phyloP scores from a whole-genome alignment of 2,888 invertebrate species.

The Heliconius ethilla region DNA sequence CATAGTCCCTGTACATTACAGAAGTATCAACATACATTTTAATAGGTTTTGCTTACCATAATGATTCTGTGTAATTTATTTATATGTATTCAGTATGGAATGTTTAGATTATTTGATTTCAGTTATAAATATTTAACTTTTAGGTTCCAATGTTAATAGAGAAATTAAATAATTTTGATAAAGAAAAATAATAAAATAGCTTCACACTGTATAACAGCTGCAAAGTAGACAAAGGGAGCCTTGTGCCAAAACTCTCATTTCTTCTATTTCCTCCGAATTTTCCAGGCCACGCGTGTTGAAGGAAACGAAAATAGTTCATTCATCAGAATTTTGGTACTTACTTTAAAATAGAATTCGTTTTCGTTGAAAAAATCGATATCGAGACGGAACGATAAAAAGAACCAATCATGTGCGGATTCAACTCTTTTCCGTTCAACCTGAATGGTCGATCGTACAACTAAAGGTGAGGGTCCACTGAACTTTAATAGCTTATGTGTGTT shows the following conservation, averaged over 20 bases:
- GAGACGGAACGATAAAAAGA: slow-evolving; percentile 15
- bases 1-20: too few relatives aligned
- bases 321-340: neutral
- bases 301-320: neutral
- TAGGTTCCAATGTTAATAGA: too few relatives aligned
- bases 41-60: too few relatives aligned
- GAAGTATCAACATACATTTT: too few relatives aligned
- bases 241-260: neutral
- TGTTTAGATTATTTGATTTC: too few relatives aligned
- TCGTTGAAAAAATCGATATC: slow-evolving; percentile 4
- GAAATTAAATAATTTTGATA: too few relatives aligned
- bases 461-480: neutral
- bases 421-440: slow-evolving; percentile 30
- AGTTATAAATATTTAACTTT: too few relatives aligned
- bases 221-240: neutral
- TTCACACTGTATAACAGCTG: neutral
- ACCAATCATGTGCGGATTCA: slow-evolving; percentile 32
- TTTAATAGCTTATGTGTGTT: neutral
- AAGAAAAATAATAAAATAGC: neutral
- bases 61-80: too few relatives aligned
- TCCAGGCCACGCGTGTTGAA: too few relatives aligned
- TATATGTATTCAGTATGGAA: too few relatives aligned
- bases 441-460: slow-evolving; percentile 24
- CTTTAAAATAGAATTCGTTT: neutral
- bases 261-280: too few relatives aligned